Base-by-base conservation (phyloP, 2,797 vertebrate genomes). In the Darevskia mixta region DNA sequence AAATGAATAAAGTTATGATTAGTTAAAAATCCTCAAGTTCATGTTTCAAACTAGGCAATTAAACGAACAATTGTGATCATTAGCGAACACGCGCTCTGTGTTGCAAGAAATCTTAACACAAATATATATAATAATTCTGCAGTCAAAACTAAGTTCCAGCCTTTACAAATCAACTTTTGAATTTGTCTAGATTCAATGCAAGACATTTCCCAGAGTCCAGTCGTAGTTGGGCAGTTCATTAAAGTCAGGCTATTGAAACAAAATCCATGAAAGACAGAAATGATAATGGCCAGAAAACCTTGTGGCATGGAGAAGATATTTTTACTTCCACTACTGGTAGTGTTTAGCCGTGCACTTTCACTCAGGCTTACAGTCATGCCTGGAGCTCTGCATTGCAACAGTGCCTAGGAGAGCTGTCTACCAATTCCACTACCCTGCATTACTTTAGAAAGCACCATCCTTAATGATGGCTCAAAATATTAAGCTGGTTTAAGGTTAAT, bases 1-100 rank as follows among this genome's bases (percentile, higher is more conserved):
- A 96, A 94, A 96, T 89, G 95, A 96, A 96, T 93, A 95, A 96
- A 96, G 95, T 25, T 94, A 91, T 66, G 69, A 85, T 94, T 88
- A 88, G 94, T 97, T 97, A 95, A 89, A 95, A 93, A 86, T 91
- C 83, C 92, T 93, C 85, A 86, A 13, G 41, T 87, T 89, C 91
- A 83, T 75, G 86, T 89, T 94, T 90, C 66, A 90, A 95, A 15
- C 3, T 86, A 94, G 81, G 84, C 38, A 41, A 89, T 20, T 86
- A 87, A 90, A 95, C 43, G 87, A 90, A 92, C 35, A 15, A 0
- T 32, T 41, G 9, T 32, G 49, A 82, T 49, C 67, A 43, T 55
- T 71, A 86, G 2, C 8, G 4, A 55, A 43, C 43, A 32, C 18
- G 49, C 3, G 4, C 18, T 32, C 0, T 0, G 83, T 49, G 41